These are phyloP conservation scores for Tupaia chinensis DNA, from an alignment of 2,113 vertebrate genomes.

Conservation along the genomic window DNA sequence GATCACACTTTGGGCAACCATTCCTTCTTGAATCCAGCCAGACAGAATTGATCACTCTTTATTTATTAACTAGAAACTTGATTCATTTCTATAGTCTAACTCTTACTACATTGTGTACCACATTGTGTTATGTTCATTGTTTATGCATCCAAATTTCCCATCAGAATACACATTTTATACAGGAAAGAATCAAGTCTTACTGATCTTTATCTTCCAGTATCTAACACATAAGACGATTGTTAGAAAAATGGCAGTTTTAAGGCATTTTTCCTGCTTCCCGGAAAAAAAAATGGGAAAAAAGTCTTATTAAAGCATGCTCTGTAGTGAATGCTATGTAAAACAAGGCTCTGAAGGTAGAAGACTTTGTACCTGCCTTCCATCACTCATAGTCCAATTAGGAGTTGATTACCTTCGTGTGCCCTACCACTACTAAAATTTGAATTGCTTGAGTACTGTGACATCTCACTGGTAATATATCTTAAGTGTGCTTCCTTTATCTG, in stretches of 20 bases:
- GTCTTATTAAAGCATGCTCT: neutral
- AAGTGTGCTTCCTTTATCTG: neutral
- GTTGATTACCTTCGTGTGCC: neutral
- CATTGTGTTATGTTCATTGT: neutral
- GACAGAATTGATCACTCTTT: neutral
- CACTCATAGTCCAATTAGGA: accelerated
- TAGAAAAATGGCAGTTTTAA: neutral
- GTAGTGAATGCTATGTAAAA: neutral
- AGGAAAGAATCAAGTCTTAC: neutral
- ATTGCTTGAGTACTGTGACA: neutral
- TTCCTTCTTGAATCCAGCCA: neutral
- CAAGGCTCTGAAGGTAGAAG: neutral
- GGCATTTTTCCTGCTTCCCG: neutral
- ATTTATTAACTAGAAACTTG: neutral
- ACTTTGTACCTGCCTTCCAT: neutral
- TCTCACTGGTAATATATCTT: neutral
- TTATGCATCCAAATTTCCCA: neutral
- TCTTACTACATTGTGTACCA: neutral
- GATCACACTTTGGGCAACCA: neutral
- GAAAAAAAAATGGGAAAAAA: neutral
- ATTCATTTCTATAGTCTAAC: neutral
- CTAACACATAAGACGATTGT: neutral
- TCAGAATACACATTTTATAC: neutral
- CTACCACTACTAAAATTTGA: neutral
- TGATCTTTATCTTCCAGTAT: neutral